Conservation (phyloP, 2,888 invertebrate genomes). For the Tridacna crocea region DNA sequence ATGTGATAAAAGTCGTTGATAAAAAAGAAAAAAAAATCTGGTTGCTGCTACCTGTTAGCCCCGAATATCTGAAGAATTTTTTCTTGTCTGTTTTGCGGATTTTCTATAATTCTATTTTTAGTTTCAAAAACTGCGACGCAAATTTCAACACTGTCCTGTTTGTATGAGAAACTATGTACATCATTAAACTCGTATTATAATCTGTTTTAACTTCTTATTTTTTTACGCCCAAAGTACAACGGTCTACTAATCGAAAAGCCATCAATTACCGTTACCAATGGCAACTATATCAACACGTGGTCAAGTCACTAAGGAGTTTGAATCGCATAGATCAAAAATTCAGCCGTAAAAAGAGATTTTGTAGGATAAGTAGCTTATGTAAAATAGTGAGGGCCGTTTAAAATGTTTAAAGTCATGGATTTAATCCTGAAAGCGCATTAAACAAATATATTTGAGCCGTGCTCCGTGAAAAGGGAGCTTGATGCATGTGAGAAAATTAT, state of each 20-base stretch:
- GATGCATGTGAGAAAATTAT: too few relatives aligned
- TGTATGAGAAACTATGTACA: too few relatives aligned
- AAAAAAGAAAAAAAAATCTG: too few relatives aligned
- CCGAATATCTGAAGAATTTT: too few relatives aligned
- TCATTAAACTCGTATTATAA: neutral
- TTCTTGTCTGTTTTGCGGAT: too few relatives aligned
- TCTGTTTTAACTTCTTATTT: neutral
- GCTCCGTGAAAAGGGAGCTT: too few relatives aligned
- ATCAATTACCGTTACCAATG: conserved; percentile 18
- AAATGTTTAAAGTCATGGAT: neutral
- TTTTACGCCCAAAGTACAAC: neutral
- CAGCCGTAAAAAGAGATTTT: conserved; percentile 13
- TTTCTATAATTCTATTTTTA: too few relatives aligned
- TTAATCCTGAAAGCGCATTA: neutral
- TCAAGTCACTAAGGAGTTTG: conserved; percentile 16
- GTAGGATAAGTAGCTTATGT: neutral
- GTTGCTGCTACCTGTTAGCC: too few relatives aligned
- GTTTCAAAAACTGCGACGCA: too few relatives aligned
- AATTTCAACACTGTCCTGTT: too few relatives aligned
- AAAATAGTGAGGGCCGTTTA: neutral
- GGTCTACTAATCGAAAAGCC: neutral
- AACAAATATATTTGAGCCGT: too few relatives aligned
- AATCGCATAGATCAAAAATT: conserved; percentile 22
- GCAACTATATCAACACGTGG: conserved; percentile 18
- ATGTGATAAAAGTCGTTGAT: too few relatives aligned